Evolutionary conservation across 2,113 vertebrate genomes (phyloP).

Genomic region (Triplophysa dalaica): DNA sequence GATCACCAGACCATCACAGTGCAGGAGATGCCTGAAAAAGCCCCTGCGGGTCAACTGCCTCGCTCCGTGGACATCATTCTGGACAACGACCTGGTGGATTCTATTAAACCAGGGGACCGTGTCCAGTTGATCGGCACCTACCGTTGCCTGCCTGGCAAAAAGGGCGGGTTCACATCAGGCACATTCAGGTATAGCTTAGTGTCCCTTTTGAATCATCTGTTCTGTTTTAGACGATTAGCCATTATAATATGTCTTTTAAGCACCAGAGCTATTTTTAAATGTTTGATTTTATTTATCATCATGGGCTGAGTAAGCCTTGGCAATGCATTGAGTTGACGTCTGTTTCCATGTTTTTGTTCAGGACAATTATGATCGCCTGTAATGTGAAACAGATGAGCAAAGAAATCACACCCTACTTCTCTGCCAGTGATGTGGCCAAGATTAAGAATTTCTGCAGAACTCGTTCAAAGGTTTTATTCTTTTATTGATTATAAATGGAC

Average conservation of each 20-base stretch:
- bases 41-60: constrained; percentile 94
- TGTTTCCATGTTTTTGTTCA: constrained; percentile 51
- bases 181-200: constrained; percentile 84
- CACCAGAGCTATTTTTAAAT: too few relatives aligned
- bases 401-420: constrained; percentile 82
- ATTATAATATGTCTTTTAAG: too few relatives aligned
- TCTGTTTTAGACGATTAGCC: background rate
- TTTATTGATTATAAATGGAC: too few relatives aligned
- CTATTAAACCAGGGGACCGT: constrained; percentile 89
- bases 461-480: constrained; percentile 76
- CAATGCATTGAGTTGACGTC: background rate
- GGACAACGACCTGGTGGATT: constrained; percentile 93
- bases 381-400: constrained; percentile 93
- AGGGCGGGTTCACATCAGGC: constrained; percentile 92
- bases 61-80: constrained; percentile 93
- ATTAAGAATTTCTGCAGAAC: constrained; percentile 90
- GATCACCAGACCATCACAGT: constrained; percentile 96
- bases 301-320: too few relatives aligned
- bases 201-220: background rate
- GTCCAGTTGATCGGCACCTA: constrained; percentile 92
- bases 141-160: constrained; percentile 93
- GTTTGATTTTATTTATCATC: too few relatives aligned
- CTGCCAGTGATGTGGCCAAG: constrained; percentile 87
- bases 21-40: constrained; percentile 99
- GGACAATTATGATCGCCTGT: constrained; percentile 93